A percentile compares a stretch with the other conserved stretches of the same genome.
phyloP scores from a whole-genome alignment of 2,888 invertebrate genomes.

The Anthoptus insignis region DNA sequence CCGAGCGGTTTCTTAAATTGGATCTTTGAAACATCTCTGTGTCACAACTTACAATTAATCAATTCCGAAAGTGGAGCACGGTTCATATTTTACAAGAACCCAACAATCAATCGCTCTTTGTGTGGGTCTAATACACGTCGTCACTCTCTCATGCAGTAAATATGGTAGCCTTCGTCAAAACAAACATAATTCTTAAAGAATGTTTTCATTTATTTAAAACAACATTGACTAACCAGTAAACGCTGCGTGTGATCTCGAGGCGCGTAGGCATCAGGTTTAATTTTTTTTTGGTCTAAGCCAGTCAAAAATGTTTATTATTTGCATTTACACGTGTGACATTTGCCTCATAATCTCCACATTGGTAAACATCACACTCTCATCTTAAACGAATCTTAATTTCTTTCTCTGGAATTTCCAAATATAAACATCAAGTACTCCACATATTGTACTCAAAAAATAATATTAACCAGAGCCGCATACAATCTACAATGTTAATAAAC shows the following conservation, averaged over 20 bases:
- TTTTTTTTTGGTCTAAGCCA: conserved; percentile 53
- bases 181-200: conserved; percentile 80
- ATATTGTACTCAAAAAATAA: conserved; percentile 52
- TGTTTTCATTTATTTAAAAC: conserved; percentile 81
- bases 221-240: conserved; percentile 70
- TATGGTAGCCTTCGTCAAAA: conserved; percentile 77
- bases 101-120: conserved; percentile 79
- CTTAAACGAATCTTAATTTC: conserved; percentile 44
- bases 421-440: conserved; percentile 37
- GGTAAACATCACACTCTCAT: conserved; percentile 60
- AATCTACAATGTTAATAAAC: conserved; percentile 68
- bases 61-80: conserved; percentile 76
- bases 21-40: conserved; percentile 62
- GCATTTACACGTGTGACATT: conserved; percentile 40
- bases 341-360: conserved; percentile 46
- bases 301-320: conserved; percentile 42
- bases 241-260: conserved; percentile 70
- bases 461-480: conserved; percentile 62
- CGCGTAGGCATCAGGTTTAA: conserved; percentile 66
- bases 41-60: conserved; percentile 80
- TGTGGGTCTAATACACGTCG: conserved; percentile 80
- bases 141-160: conserved; percentile 68
- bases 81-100: conserved; percentile 75
- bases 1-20: conserved; percentile 70
- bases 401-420: conserved; percentile 38